These are phyloP conservation scores for Cyprinodon diabolis DNA, from an alignment of 2,797 vertebrate genomes.

Conservation along the genomic window DNA sequence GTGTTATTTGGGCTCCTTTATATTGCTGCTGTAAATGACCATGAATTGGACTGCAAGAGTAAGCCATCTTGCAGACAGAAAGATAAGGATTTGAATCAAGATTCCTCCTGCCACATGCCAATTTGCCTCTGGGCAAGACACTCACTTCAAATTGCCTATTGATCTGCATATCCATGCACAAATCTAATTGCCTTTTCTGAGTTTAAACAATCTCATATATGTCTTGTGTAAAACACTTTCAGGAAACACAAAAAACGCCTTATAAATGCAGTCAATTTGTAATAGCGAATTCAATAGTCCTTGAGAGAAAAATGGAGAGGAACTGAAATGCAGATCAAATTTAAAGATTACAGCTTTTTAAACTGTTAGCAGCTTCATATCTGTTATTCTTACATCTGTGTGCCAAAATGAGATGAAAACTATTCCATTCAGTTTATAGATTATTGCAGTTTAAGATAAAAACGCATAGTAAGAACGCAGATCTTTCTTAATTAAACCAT, in stretches of 20 bases:
- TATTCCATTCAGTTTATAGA: background rate
- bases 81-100: too few species aligned
- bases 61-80: too few species aligned
- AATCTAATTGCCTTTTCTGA: too few species aligned
- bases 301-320: slow-evolving; percentile 32
- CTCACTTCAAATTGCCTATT: too few species aligned
- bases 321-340: background rate
- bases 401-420: background rate
- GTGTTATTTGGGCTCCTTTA: background rate
- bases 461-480: background rate
- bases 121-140: too few species aligned
- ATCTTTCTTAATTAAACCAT: too few species aligned
- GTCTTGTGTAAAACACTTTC: too few species aligned
- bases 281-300: slow-evolving; percentile 29
- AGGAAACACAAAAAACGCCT: too few species aligned
- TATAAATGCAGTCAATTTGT: too few species aligned
- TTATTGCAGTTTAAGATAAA: background rate
- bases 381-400: slow-evolving; percentile 1
- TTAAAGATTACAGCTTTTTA: slow-evolving; percentile 14
- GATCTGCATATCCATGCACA: too few species aligned
- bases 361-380: background rate
- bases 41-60: background rate
- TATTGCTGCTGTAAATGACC: accelerated
- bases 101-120: too few species aligned
- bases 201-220: too few species aligned